Evolutionary conservation across 2,113 vertebrate species (phyloP).

Genomic region (Sceloporus tristichus): DNA sequence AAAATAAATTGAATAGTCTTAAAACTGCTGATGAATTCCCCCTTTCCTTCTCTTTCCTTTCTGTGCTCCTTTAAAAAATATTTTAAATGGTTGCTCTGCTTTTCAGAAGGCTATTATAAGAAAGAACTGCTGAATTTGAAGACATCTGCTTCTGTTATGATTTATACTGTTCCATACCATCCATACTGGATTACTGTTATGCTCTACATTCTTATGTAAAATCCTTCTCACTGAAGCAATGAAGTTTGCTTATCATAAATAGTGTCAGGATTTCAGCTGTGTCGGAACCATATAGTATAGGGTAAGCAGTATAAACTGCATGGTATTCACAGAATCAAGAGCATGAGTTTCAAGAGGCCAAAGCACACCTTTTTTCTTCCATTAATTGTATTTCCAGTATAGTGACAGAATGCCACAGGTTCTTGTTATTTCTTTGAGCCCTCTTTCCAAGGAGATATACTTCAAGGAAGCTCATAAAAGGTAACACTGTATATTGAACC

Average conservation of each 20-base stretch:
- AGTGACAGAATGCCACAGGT: neutral
- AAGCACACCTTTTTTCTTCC: neutral
- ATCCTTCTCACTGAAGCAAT: neutral
- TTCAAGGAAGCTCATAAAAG: constrained; percentile 33
- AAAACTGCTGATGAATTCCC: too few relatives aligned
- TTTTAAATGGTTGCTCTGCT: neutral
- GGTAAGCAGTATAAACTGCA: neutral
- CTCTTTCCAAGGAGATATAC: constrained; percentile 26
- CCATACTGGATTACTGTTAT: neutral
- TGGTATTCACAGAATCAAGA: neutral
- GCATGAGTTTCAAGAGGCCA: neutral
- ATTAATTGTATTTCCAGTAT: constrained; percentile 13
- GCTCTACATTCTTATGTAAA: neutral
- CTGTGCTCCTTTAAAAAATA: neutral
- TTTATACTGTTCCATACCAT: neutral
- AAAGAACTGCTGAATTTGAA: neutral
- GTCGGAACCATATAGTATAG: neutral
- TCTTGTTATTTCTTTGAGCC: constrained; percentile 33
- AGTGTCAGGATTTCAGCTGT: neutral
- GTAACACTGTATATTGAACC: constrained; percentile 8
- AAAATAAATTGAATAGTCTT: too few relatives aligned
- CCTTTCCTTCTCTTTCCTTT: too few relatives aligned
- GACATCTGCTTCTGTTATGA: neutral
- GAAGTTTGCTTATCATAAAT: neutral
- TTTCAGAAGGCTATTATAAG: neutral